phyloP scores from a whole-genome alignment of 2,797 vertebrate species.

The Spinus pinus region DNA sequence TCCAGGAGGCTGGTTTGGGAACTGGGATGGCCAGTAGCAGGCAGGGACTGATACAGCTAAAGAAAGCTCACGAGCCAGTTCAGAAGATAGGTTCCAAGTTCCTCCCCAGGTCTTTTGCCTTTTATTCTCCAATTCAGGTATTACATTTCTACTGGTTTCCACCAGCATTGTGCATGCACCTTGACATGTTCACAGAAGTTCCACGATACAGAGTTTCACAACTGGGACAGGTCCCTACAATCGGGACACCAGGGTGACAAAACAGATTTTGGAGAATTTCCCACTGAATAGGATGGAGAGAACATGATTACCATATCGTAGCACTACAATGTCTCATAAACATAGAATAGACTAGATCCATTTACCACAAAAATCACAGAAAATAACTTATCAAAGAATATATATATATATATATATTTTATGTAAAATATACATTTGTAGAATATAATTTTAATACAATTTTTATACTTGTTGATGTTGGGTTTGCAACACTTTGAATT shows the following conservation, averaged over 20 bases:
- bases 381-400: slow-evolving; percentile 81
- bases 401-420: slow-evolving; percentile 72
- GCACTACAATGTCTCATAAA: slow-evolving; percentile 80
- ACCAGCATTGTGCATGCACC: slow-evolving; percentile 84
- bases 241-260: slow-evolving; percentile 76
- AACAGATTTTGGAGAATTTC: slow-evolving; percentile 79
- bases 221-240: slow-evolving; percentile 76
- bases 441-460: slow-evolving; percentile 75
- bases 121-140: slow-evolving; percentile 80
- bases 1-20: not conserved
- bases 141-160: slow-evolving; percentile 75
- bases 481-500: slow-evolving; percentile 59
- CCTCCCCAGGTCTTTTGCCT: slow-evolving; percentile 70
- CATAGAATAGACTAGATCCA: slow-evolving; percentile 78
- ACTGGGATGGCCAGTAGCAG: not conserved
- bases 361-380: slow-evolving; percentile 86
- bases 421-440: slow-evolving; percentile 82
- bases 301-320: slow-evolving; percentile 80
- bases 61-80: slow-evolving; percentile 62
- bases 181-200: slow-evolving; percentile 86
- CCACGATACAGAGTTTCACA: slow-evolving; percentile 83
- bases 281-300: slow-evolving; percentile 76
- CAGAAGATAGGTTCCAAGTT: slow-evolving; percentile 65
- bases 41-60: slow-evolving; percentile 26
- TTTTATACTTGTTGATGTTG: slow-evolving; percentile 69